A percentile compares a stretch with the other conserved stretches of the same genome.
Conservation (phyloP, 2,888 invertebrate species). For the Rhaphigaster nebulosa region DNA sequence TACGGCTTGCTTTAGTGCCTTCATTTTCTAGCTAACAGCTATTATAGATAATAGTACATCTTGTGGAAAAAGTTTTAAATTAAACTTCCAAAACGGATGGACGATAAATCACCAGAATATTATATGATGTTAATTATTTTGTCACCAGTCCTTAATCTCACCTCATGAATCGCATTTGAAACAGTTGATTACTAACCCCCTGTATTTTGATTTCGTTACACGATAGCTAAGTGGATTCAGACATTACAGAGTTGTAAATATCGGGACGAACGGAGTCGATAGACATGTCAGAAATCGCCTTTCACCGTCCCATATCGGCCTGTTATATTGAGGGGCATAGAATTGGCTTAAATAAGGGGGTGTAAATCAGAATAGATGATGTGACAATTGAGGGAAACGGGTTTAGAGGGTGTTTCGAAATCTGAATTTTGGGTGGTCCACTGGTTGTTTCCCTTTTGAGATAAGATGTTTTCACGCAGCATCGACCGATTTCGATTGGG, state of each 20-base stretch:
- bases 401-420: conserved; percentile 19
- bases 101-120: not conserved
- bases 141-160: not conserved
- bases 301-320: not conserved
- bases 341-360: not conserved
- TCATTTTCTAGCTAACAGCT: not conserved
- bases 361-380: conserved; percentile 11
- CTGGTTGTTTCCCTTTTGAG: not conserved
- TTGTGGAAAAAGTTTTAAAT: not conserved
- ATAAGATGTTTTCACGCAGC: not conserved
- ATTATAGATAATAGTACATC: not conserved
- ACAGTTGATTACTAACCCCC: not conserved
- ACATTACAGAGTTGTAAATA: conserved; percentile 9
- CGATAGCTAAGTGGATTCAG: not conserved
- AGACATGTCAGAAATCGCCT: not conserved
- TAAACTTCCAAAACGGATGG: not conserved
- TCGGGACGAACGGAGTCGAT: not conserved
- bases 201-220: not conserved
- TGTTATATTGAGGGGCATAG: not conserved
- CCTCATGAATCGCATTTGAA: not conserved
- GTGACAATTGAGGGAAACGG: conserved; percentile 17
- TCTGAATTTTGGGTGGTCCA: conserved; percentile 40
- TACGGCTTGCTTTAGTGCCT: not conserved
- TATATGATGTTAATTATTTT: not conserved
- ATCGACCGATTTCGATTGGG: not conserved